Percentiles rank a stretch among this genome's conserved stretches.
Evolutionary conservation across 2,888 invertebrate species (phyloP).

Genomic region (Tanypteryx hageni): DNA sequence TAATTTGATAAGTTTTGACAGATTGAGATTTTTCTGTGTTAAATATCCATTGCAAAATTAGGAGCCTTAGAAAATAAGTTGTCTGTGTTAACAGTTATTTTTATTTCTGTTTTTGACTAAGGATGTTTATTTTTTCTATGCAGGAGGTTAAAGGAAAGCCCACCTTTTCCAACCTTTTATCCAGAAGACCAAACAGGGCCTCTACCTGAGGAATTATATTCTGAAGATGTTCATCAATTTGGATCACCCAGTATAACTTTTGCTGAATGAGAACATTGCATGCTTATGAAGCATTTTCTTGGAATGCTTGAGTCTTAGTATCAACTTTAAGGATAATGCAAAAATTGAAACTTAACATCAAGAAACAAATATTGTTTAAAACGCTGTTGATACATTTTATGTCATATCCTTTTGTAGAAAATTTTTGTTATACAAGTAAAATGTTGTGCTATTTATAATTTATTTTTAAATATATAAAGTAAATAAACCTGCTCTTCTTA

Average conservation of each 20-base stretch:
- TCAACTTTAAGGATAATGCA: too few species aligned
- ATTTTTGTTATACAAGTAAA: neutral
- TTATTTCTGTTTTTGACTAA: neutral
- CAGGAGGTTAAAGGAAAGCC: conserved; percentile 71
- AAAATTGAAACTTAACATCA: neutral
- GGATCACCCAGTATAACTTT: conserved; percentile 83
- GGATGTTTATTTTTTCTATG: conserved; percentile 63
- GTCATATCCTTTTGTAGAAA: neutral
- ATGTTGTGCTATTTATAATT: neutral
- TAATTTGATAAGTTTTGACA: too few species aligned
- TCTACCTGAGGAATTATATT: conserved; percentile 85
- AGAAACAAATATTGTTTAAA: neutral
- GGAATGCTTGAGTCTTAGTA: too few species aligned
- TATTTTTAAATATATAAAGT: neutral
- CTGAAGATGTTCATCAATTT: conserved; percentile 86
- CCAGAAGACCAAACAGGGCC: conserved; percentile 78
- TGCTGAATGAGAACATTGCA: conserved; percentile 72
- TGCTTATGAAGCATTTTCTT: too few species aligned
- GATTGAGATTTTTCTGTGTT: too few species aligned
- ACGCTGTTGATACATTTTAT: neutral
- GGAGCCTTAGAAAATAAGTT: too few species aligned
- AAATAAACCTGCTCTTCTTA: neutral
- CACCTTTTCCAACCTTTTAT: conserved; percentile 89
- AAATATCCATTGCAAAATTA: too few species aligned
- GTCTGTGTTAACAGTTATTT: too few species aligned